Base-by-base conservation (phyloP, 2,888 invertebrate genomes). In the Nomada lathburiana region DNA sequence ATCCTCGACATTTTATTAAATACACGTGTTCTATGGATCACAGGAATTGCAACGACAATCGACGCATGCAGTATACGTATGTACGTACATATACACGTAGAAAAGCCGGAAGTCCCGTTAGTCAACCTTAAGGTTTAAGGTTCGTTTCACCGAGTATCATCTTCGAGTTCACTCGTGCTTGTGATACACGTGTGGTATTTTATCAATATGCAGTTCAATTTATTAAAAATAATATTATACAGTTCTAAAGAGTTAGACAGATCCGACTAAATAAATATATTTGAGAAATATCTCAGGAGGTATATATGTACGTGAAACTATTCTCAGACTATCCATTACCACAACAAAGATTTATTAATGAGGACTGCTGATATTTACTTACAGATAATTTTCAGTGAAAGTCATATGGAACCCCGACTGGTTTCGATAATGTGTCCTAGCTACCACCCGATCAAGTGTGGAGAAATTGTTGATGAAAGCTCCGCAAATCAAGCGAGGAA, bases 81-180 rank as follows among this genome's bases (percentile, higher is more conserved):
- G 20, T 23, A 20, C 20, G 57, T 57, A 26, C 57, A 47, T 47
- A 16, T 16, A 16, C 16, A 84, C 81, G 79, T 80, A 83, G 78
- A 83, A 81, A 76, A 78, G 76, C 68, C 76, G 84, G 81, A 86
- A 86, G 86, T 86, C 90, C 92, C 90, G 92, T 92, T 92, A 92
- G 86, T 90, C 90, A 91, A 90, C 90, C 91, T 92, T 90, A 91
- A 90, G 90, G 89, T 91, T 91, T 91, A 88, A 91, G 86, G 88
- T 89, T 76, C 82, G 79, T 83, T 84, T 86, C 83, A 67, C 82
- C 77, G 70, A 80, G 71, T 81, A 79, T 67, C 42, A 55, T 36
- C 68, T 59, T 67, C 65, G 44, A 52, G 74, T 60, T 70, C 78
- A 63, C 69, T 60, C 76, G 62, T 63, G 53, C 62, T 68, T 57